Evolutionary conservation across 2,797 vertebrate genomes (phyloP), one percentile per base, ranked within the genome.

Genomic region (Tiaroga cobitis): DNA sequence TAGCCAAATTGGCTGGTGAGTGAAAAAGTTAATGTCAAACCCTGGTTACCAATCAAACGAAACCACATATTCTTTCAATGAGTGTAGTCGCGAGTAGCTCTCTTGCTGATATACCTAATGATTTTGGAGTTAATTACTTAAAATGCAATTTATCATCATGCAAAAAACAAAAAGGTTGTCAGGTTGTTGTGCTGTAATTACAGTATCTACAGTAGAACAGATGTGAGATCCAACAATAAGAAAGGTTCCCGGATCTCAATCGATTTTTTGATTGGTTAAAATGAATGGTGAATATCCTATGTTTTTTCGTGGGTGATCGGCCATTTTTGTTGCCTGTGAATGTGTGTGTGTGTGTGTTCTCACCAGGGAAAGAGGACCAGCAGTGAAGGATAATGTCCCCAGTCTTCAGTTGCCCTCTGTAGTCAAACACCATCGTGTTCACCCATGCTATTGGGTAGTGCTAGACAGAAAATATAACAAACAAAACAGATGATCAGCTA

Each of bases 341-440:
- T 21, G 21, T 56, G 54, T 54, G 51, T 51, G 26, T 32, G 80
- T 83, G 34, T 70, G 77, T 46, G 10, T 79, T 82, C 92, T 94
- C 94, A 99, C 98, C 98, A 95, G 98, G 98, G 95, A 99, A 99
- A 2, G 98, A 99, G 75, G 98, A 98, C 98, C 98, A 99, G 94
- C 97, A 96, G 92, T 99, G 96, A 85, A 99, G 92, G 84, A 95
- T 91, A 86, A 97, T 89, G 10, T 99, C 97, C 89, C 98, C 98
- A 3, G 94, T 97, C 93, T 96, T 97, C 92, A 99, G 89, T 46
- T 98, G 97, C 88, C 97, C 98, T 95, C 96, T 98, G 93, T 98
- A 99, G 94, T 99, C 98, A 94, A 99, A 99, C 90, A 99, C 96
- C 98, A 99, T 99, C 10, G 97, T 99, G 93, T 99, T 99, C 86